phyloP scores from a whole-genome alignment of 2,797 vertebrate genomes.

The Chiloscyllium punctatum region DNA sequence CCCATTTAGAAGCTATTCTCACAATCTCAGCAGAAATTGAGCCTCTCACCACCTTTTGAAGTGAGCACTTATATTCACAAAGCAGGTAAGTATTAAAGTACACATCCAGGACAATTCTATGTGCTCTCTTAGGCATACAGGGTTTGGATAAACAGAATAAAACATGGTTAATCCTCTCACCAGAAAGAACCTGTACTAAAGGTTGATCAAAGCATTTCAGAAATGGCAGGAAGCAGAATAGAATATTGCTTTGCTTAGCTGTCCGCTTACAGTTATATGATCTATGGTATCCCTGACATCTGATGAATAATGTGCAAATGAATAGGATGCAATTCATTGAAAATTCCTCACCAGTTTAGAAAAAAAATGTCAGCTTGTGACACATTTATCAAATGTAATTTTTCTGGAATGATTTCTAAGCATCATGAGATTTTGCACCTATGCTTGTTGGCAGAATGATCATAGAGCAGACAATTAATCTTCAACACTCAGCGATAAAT shows the following conservation, averaged over 20 bases:
- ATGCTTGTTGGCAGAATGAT: constrained; percentile 14
- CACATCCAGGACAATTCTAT: not conserved
- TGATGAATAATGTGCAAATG: constrained; percentile 7
- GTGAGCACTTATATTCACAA: not conserved
- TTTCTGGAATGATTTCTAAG: not conserved
- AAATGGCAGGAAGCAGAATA: not conserved
- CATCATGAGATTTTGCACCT: not conserved
- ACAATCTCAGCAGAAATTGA: not conserved
- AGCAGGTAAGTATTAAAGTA: not conserved
- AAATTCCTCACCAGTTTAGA: not conserved
- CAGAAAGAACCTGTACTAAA: not conserved
- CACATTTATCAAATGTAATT: not conserved
- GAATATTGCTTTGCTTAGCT: not conserved
- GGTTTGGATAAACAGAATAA: not conserved
- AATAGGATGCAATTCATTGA: constrained; percentile 23
- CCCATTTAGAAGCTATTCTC: not conserved
- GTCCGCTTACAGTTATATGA: constrained; percentile 8
- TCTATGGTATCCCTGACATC: not conserved
- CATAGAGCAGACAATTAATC: not conserved
- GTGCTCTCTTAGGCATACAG: not conserved
- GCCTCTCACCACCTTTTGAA: not conserved
- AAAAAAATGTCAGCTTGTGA: not conserved
- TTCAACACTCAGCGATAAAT: not conserved
- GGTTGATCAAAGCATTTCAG: not conserved
- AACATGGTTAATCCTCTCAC: not conserved